Evolutionary conservation across 2,113 vertebrate genomes (phyloP).

Genomic region (Amia ocellicauda): DNA sequence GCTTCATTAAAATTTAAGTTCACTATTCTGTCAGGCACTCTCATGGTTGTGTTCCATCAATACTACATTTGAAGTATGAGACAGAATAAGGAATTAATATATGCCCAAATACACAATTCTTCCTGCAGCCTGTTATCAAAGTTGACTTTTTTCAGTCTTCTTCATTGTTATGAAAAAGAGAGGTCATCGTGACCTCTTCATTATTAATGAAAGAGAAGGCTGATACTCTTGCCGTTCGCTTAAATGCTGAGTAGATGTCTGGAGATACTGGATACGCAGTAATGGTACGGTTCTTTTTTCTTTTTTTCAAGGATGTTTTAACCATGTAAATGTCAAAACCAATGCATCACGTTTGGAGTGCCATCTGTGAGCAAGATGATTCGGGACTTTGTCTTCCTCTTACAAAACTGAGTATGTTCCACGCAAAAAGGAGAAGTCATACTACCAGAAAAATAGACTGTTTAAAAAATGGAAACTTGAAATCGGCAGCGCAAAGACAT

Average conservation of each 20-base stretch:
- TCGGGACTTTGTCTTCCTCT: no score
- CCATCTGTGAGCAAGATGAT: not conserved
- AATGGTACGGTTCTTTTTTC: slow-evolving; percentile 39
- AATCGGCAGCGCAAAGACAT: not conserved
- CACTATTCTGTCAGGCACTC: slow-evolving; percentile 8
- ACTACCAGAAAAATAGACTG: no score
- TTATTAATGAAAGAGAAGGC: slow-evolving; percentile 20
- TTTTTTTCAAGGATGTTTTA: slow-evolving; percentile 29
- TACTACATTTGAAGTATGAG: not conserved
- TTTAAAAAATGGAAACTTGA: not conserved
- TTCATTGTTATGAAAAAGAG: slow-evolving; percentile 36
- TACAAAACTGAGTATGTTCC: no score
- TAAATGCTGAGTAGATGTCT: slow-evolving; percentile 5
- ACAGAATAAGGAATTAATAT: not conserved
- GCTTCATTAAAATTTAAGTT: not conserved
- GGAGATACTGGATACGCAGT: slow-evolving; percentile 17
- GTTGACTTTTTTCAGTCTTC: not conserved
- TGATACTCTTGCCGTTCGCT: slow-evolving; percentile 7
- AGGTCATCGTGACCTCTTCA: slow-evolving; percentile 32
- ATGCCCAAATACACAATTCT: not conserved
- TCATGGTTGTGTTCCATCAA: not conserved
- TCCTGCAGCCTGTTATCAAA: not conserved
- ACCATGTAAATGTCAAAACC: slow-evolving; percentile 36
- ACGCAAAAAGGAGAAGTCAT: no score
- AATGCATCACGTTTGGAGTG: not conserved